Conservation (phyloP, 2,113 vertebrate genomes). For the Tragelaphus scriptus region DNA sequence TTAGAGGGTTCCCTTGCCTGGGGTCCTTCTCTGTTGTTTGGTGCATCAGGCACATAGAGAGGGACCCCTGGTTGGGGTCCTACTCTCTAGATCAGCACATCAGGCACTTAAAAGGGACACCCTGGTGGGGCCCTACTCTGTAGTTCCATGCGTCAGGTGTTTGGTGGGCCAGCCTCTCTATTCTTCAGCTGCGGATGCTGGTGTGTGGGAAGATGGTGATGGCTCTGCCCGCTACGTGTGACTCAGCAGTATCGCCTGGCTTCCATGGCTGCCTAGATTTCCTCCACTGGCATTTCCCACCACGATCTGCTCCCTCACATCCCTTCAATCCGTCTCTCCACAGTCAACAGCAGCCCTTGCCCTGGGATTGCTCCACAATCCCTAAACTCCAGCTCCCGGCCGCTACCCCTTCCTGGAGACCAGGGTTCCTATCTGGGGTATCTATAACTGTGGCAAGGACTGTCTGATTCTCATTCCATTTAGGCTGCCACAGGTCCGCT, state of each 20-base stretch:
- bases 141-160: background rate
- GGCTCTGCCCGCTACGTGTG: fast-evolving
- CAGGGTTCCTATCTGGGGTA: background rate
- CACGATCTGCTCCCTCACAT: background rate
- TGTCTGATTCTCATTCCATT: background rate
- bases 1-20: background rate
- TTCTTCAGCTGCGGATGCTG: background rate
- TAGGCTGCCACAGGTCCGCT: background rate
- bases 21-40: background rate
- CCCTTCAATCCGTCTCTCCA: fast-evolving
- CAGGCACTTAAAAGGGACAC: background rate
- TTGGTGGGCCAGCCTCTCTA: background rate
- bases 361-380: background rate
- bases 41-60: background rate
- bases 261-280: background rate
- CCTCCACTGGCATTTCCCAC: background rate
- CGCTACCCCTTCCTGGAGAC: fast-evolving
- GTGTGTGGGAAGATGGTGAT: background rate
- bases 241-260: background rate
- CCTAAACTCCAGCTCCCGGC: background rate
- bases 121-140: background rate
- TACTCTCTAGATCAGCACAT: background rate
- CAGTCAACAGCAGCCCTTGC: background rate
- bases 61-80: background rate
- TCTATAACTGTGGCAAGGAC: background rate